These are phyloP conservation scores for Pristis pectinata DNA, from an alignment of 2,797 vertebrate genomes.

Conservation along the genomic window DNA sequence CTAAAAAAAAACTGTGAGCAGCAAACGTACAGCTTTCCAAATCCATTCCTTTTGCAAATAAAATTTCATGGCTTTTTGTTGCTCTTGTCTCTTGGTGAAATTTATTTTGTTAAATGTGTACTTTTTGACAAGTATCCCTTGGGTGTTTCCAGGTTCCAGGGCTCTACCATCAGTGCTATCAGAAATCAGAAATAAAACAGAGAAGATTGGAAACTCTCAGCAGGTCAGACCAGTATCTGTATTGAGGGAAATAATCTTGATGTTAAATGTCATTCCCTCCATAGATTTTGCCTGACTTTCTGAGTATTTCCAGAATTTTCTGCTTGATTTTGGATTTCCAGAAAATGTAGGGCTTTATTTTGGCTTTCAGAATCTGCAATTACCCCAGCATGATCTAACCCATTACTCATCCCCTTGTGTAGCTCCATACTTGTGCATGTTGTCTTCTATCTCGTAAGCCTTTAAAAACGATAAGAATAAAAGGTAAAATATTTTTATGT, in stretches of 20 bases:
- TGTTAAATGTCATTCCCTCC: too few relatives aligned
- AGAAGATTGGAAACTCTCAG: too few relatives aligned
- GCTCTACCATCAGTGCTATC: not conserved
- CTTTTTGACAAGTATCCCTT: not conserved
- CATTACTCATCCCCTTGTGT: not conserved
- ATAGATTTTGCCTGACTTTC: too few relatives aligned
- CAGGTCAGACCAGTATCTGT: too few relatives aligned
- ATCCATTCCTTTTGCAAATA: not conserved
- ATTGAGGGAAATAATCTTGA: too few relatives aligned
- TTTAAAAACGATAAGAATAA: not conserved
- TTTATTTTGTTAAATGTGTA: not conserved
- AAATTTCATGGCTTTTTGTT: not conserved
- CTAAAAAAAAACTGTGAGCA: not conserved
- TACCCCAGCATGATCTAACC: not conserved
- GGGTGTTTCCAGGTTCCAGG: not conserved
- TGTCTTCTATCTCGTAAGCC: not conserved
- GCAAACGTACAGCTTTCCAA: not conserved
- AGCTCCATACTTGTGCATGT: not conserved
- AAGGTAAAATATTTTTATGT: not conserved
- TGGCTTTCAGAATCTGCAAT: too few relatives aligned
- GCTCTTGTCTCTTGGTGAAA: not conserved
- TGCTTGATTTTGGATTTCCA: too few relatives aligned
- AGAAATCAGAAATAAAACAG: not conserved
- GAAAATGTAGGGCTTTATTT: too few relatives aligned
- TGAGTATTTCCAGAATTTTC: too few relatives aligned